Evolutionary conservation across 2,797 vertebrate genomes (phyloP).

Genomic region (Peromyscus nudipes): DNA sequence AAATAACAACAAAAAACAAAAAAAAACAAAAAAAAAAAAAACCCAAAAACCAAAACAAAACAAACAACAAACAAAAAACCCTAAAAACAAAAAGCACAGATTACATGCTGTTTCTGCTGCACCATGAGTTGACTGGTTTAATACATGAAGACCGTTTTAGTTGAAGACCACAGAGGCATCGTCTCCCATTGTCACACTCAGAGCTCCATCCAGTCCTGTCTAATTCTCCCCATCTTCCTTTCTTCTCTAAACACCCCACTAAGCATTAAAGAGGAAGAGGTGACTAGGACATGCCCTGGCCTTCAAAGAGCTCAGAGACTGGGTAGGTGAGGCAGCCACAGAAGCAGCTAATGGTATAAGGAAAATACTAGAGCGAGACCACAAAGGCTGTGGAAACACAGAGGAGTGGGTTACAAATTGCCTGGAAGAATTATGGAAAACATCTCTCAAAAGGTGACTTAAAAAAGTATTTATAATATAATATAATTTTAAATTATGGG

Average conservation of each 20-base stretch:
- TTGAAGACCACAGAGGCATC: constrained; percentile 1
- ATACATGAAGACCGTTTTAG: constrained; percentile 28
- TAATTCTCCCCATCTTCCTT: constrained; percentile 11
- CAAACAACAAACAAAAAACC: neutral
- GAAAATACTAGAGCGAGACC: neutral
- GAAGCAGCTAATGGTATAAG: neutral
- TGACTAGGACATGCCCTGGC: constrained; percentile 2
- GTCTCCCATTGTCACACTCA: neutral
- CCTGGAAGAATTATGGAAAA: constrained; percentile 26
- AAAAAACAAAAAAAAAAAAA: neutral
- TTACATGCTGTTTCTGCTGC: neutral
- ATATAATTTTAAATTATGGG: neutral
- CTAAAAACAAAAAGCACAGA: neutral
- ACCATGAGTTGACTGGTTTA: constrained; percentile 9
- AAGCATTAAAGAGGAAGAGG: constrained; percentile 18
- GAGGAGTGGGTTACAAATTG: neutral
- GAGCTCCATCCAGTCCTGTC: neutral
- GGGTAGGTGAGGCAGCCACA: neutral
- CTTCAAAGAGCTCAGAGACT: constrained; percentile 53
- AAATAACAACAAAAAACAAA: neutral
- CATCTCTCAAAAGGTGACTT: neutral
- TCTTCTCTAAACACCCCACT: neutral
- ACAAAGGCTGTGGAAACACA: neutral
- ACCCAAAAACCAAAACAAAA: neutral
- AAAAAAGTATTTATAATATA: neutral